Conservation (phyloP, 2,888 invertebrate species). For the Perizoma affinitatum region DNA sequence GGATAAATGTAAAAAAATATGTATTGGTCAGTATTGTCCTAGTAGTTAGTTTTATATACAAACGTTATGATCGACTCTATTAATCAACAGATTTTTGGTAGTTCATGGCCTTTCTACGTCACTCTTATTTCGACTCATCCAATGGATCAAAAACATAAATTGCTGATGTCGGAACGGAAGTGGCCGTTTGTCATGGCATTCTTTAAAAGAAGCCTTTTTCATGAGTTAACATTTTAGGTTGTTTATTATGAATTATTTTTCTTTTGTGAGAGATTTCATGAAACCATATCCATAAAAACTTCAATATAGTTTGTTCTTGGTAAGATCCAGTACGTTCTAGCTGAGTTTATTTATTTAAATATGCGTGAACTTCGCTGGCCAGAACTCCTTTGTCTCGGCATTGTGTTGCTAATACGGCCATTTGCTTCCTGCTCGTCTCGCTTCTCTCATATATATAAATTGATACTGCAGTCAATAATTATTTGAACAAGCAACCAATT, state of each 20-base stretch:
- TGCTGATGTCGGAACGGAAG: too few relatives aligned
- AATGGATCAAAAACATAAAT: too few relatives aligned
- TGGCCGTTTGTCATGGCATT: too few relatives aligned
- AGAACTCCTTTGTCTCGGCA: slow-evolving; percentile 66
- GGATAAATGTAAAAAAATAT: slow-evolving; percentile 5
- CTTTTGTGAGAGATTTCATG: slow-evolving; percentile 9
- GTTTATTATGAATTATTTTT: background rate
- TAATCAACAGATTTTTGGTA: background rate
- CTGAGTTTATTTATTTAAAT: slow-evolving; percentile 76
- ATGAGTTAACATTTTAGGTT: too few relatives aligned
- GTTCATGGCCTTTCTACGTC: too few relatives aligned
- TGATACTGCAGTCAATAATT: slow-evolving; percentile 18
- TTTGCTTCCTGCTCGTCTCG: slow-evolving; percentile 59
- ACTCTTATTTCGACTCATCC: too few relatives aligned
- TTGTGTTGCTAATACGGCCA: slow-evolving; percentile 60
- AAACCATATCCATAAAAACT: slow-evolving; percentile 39
- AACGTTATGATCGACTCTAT: too few relatives aligned
- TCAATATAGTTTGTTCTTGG: slow-evolving; percentile 40
- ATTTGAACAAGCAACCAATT: slow-evolving; percentile 17
- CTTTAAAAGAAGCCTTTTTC: too few relatives aligned
- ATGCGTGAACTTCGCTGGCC: slow-evolving; percentile 71
- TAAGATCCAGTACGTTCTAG: slow-evolving; percentile 59
- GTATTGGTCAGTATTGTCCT: too few relatives aligned
- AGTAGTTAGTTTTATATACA: too few relatives aligned
- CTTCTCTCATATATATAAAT: slow-evolving; percentile 28